These are phyloP conservation scores for Stichodactyla mertensii DNA, from an alignment of 64 coral and sea anemone species.

Conservation along the genomic window DNA sequence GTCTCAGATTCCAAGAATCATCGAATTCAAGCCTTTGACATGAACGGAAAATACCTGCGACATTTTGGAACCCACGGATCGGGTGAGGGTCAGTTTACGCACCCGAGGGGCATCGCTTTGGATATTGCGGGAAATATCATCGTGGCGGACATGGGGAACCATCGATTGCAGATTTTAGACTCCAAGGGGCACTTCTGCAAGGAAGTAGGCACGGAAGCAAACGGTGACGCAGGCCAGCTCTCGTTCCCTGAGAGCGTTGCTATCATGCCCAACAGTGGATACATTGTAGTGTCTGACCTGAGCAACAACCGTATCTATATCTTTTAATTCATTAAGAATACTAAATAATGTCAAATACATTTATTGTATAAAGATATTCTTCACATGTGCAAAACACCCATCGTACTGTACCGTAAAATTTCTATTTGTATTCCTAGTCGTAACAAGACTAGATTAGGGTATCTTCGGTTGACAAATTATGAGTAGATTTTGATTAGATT, in stretches of 20 bases:
- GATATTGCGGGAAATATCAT: constrained; percentile 87
- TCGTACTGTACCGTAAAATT: too few species aligned
- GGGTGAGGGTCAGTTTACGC: constrained; percentile 72
- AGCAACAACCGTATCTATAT: constrained; percentile 98
- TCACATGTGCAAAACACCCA: too few species aligned
- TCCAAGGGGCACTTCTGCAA: constrained; percentile 73
- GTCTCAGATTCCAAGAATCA: constrained; percentile 97
- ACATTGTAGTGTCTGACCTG: constrained; percentile 94
- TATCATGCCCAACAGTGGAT: constrained; percentile 96
- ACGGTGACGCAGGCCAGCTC: constrained; percentile 81
- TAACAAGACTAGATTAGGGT: too few species aligned
- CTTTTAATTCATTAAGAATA: constrained; percentile 32
- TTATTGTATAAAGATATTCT: too few species aligned
- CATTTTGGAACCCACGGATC: constrained; percentile 70
- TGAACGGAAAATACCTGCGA: constrained; percentile 59
- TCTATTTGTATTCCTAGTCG: too few species aligned
- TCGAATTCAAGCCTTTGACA: constrained; percentile 93
- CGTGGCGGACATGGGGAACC: constrained; percentile 98
- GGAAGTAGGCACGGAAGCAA: constrained; percentile 92
- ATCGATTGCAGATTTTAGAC: constrained; percentile 85
- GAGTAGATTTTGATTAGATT: too few species aligned
- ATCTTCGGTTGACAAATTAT: too few species aligned
- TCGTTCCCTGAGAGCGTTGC: constrained; percentile 99
- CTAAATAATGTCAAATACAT: neutral
- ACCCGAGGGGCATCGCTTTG: constrained; percentile 88